These are phyloP conservation scores for Gila robusta DNA, from an alignment of 2,797 vertebrate genomes.

Conservation along the genomic window DNA sequence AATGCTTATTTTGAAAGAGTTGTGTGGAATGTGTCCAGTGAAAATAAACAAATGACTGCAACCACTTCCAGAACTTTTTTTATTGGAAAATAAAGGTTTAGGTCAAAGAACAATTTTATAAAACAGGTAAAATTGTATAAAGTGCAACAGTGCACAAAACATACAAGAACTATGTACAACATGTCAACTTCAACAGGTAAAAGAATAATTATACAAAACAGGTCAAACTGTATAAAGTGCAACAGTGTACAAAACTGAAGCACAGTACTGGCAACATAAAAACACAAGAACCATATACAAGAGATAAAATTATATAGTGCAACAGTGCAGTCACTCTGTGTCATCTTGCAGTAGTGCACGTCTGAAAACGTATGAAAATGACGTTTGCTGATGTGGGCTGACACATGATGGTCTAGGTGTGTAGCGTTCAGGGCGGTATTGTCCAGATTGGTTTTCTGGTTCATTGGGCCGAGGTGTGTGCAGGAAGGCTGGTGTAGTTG, in stretches of 20 bases:
- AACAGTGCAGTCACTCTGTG: conserved; percentile 16
- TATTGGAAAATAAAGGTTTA: neutral
- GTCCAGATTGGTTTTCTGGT: conserved; percentile 5
- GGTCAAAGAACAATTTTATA: neutral
- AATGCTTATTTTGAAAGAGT: neutral
- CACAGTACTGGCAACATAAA: neutral
- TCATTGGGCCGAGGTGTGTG: neutral
- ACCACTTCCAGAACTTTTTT: neutral
- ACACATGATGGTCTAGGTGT: neutral
- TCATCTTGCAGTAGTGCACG: neutral
- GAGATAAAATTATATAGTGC: neutral
- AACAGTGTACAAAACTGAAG: neutral
- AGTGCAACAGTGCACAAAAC: too few species aligned
- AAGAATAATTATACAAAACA: neutral
- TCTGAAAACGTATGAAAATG: neutral
- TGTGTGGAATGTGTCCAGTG: neutral
- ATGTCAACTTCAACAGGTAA: too few species aligned
- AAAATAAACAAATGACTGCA: neutral
- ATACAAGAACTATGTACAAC: too few species aligned
- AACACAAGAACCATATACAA: neutral
- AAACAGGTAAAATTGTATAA: too few species aligned
- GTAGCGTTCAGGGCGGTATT: neutral
- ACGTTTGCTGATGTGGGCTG: neutral
- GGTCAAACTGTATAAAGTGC: conserved; percentile 4
- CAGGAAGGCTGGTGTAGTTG: neutral